phyloP scores from a whole-genome alignment of 2,888 invertebrate species.

The Xanthia togata region DNA sequence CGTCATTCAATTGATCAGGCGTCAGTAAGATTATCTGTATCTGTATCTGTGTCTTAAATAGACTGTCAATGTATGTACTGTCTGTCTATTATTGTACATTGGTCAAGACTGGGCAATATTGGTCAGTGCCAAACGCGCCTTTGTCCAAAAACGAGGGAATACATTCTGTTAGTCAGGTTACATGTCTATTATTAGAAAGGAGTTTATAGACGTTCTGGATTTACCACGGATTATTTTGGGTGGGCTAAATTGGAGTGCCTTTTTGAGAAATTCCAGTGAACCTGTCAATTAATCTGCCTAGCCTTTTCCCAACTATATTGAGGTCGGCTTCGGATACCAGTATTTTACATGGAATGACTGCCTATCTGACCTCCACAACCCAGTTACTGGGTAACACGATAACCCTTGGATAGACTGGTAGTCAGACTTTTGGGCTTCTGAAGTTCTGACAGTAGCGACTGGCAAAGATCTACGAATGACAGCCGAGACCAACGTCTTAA shows the following conservation, averaged over 20 bases:
- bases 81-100: constrained; percentile 61
- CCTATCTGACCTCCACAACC: background rate
- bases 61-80: constrained; percentile 49
- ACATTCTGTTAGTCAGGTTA: constrained; percentile 32
- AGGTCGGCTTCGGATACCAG: background rate
- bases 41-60: constrained; percentile 33
- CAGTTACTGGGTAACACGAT: background rate
- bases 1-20: constrained; percentile 5
- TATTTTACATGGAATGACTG: background rate
- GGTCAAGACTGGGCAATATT: constrained; percentile 64
- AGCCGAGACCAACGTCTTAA: background rate
- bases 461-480: background rate
- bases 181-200: constrained; percentile 34
- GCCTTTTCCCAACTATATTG: background rate
- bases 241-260: background rate
- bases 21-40: constrained; percentile 17
- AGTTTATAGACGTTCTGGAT: constrained; percentile 30
- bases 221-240: background rate
- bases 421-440: background rate
- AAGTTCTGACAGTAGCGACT: background rate
- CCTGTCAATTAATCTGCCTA: background rate
- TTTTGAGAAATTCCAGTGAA: background rate
- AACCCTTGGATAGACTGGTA: background rate
- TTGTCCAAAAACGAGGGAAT: constrained; percentile 50
- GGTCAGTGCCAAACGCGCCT: constrained; percentile 66